Conservation (phyloP, 2,113 vertebrate genomes). For the Notechis scutatus region DNA sequence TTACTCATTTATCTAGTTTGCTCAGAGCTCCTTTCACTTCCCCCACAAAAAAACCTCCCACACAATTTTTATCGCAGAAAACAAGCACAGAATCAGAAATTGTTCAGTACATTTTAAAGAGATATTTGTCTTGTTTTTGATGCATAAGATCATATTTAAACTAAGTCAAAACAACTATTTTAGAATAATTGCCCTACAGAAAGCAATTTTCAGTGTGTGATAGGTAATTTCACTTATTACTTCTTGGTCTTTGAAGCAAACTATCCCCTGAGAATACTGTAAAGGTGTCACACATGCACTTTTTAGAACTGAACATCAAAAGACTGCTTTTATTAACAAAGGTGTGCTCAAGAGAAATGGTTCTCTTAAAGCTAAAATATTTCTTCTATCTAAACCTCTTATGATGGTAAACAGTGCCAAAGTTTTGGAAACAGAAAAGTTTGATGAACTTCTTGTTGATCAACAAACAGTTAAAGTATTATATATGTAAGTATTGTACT, state of each 20-base stretch:
- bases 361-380: conserved; percentile 39
- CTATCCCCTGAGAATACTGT: not conserved
- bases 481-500: conserved; percentile 42
- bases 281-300: conserved; percentile 38
- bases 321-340: conserved; percentile 31
- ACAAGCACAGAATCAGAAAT: conserved; percentile 34
- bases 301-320: conserved; percentile 33
- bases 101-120: not conserved
- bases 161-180: conserved; percentile 22
- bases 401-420: conserved; percentile 49
- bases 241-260: conserved; percentile 10
- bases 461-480: conserved; percentile 29
- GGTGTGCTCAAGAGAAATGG: conserved; percentile 15
- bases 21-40: not conserved
- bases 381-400: conserved; percentile 45
- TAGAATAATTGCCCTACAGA: conserved; percentile 5
- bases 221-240: conserved; percentile 15
- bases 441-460: not conserved
- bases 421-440: conserved; percentile 53
- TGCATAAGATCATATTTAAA: not conserved
- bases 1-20: not conserved
- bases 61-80: not conserved
- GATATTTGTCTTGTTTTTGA: conserved; percentile 24
- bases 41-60: not conserved
- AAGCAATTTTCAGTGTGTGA: conserved; percentile 32